Evolutionary conservation across 2,888 invertebrate genomes (phyloP), one percentile per base, ranked within the genome.

Genomic region (Rotaria sp.): DNA sequence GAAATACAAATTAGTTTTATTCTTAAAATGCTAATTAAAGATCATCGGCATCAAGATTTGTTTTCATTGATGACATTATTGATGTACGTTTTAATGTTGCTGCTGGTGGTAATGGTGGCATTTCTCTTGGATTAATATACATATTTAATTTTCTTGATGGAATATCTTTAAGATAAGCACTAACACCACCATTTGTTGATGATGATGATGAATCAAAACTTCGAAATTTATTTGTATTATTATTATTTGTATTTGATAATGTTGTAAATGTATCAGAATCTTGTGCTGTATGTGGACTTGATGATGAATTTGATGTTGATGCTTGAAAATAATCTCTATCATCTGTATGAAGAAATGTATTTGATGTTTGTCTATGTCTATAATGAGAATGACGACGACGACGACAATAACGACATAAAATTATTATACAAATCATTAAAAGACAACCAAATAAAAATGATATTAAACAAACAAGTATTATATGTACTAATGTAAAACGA

Each of bases 401-500:
- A 45, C 24, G 67, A 67, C 26, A 10, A 80, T n/a, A 21, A n/a
- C 24, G 11, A 15, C 24, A 45, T 80, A 45, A 7, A 21, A 10
- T 38, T 13, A 13, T 24, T 45, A 80, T 15, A 18, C 45, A 80
- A 26, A 80, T 2, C 10, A 52, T 67, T n/a, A 84, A 41, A 84
- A 57, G 24, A 38, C 84, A 86, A 67, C 86, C 86, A 38, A 86
- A 41, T 8, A 84, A 4, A 84, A 86, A 86, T 2, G 55, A 84
- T 13, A 57, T 80, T 8, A 84, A 13, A 67, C 84, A 26, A 26
- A 50, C 11, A 21, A 86, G 15, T 10, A 74, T 21, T 21, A 84
- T 38, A 50, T 86, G 86, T 35, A 67, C 50, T 41, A 84, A 48
- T 84, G 41, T 86, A 38, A 86, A 86, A 18, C 59, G 59, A 48